Base-by-base conservation (phyloP, 2,888 invertebrate genomes). In the Meta bourneti region DNA sequence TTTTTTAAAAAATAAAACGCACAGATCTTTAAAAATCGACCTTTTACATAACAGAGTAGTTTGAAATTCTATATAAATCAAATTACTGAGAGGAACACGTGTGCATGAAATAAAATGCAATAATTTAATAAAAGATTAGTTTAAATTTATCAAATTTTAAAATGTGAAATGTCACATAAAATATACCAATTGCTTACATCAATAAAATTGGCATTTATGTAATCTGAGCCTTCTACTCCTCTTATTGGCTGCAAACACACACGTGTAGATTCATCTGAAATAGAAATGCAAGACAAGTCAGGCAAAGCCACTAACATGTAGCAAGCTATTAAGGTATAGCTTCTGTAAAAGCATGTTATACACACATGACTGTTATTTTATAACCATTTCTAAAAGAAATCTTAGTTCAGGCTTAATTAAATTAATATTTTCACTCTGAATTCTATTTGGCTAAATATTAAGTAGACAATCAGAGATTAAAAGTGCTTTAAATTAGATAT, bases 161-260 rank as follows among this genome's bases (percentile, higher is more conserved):
- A 34, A 34, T 34, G 34, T 2, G 4, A 34, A 34, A 34, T 1
- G 34, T 34, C 34, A 34, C 34, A 34, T 4, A 34, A 34, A 34
- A 34, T 34, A 34, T 34, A 34, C 34, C n/a, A 34, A 34, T 34
- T 34, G 94, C 95, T 94, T 94, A 95, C 99, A 95, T 99, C 99
- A 93, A 99, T 98, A 94, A 99, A 98, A 94, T 98, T 99, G 72
- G 99, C 99, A 95, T 99, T 99, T 94, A 99, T 98, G 95, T 99
- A 99, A 95, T 99, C 99, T 2, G 98, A 98, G 0, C 98, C 99
- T 94, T 99, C 99, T 89, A 97, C 96, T 90, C 97, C 97, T 93
- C 98, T 96, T 91, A 99, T 97, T 0, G 99, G 98, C 88, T 98
- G 97, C 94, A 99, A 95, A 95, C 98, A 99, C 8, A 99, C 99